Base-by-base conservation (phyloP, 2,113 vertebrate genomes). In the Sclerurus mexicanus region DNA sequence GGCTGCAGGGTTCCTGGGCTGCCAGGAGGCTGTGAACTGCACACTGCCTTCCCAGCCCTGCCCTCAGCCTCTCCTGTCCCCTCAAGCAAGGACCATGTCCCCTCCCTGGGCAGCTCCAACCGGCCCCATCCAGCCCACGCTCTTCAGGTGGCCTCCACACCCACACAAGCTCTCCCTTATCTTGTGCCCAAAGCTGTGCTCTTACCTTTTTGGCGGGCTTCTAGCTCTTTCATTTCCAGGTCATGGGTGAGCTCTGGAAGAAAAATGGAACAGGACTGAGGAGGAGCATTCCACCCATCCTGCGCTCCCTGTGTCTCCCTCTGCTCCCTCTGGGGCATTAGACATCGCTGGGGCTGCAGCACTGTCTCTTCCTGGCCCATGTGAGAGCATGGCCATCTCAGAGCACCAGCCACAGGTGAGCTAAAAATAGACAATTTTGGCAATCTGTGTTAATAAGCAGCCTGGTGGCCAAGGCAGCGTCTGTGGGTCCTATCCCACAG, bases 181-280 rank as follows among this genome's bases (percentile, higher is more conserved):
- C 86, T 66, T 1, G 0, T 47, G 64, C 35, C 53, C 66, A 67
- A 50, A 58, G 27, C 17, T 10, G 20, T 35, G 77, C 52, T 81
- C 97, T 97, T 97, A 98, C 98, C 98, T 98, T 98, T 98, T 87
- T 98, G 98, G 20, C 86, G 97, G 25, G 95, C 93, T 76, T 98
- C 98, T 72, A 97, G 94, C 73, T 98, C 97, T 78, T 98, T 98
- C 40, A 97, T 95, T 87, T 98, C 98, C 91, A 98, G 96, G 77
- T 98, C 98, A 63, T 95, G 98, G 42, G 97, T 98, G 86, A 98
- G 96, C 95, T 98, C 98, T 98, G 93, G 21, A 73, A 93, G 66
- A 85, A 85, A 97, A 93, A 96, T 7, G 56, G 27, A 37, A 58
- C 9, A 15, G 72, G 55, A 44, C 27, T 96, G 87, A 95, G 76